Evolutionary conservation across 2,797 vertebrate genomes (phyloP).

Genomic region (Etheostoma perlongum): DNA sequence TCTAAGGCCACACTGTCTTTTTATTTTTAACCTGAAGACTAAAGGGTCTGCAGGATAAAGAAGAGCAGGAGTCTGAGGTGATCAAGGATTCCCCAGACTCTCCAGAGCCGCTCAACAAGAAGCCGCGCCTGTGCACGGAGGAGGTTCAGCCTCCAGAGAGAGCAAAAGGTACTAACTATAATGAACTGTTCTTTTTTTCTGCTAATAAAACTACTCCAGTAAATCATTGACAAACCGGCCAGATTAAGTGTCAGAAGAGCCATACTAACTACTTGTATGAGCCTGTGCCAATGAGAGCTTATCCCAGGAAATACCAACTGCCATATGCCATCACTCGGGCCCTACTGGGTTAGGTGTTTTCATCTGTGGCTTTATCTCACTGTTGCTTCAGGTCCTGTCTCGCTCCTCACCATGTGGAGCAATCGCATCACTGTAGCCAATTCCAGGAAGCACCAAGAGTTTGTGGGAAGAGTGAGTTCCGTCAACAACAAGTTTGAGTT

Average conservation of each 20-base stretch:
- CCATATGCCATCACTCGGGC: background rate
- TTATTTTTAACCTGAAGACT: slow-evolving; percentile 78
- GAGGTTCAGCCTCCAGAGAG: slow-evolving; percentile 91
- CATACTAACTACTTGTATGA: background rate
- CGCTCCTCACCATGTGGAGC: slow-evolving; percentile 95
- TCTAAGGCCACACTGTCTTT: background rate
- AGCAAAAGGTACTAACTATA: slow-evolving; percentile 88
- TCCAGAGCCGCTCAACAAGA: slow-evolving; percentile 97
- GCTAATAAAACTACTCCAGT: background rate
- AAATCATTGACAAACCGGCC: background rate
- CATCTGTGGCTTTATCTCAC: background rate
- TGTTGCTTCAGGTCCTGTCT: slow-evolving; percentile 90
- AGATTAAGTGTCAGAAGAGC: background rate
- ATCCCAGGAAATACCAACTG: background rate
- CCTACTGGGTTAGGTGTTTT: background rate
- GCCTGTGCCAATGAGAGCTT: background rate
- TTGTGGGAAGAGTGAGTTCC: slow-evolving; percentile 92
- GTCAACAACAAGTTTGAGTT: slow-evolving; percentile 96
- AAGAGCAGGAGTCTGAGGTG: slow-evolving; percentile 93
- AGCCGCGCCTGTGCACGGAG: slow-evolving; percentile 91
- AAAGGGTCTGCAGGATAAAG: slow-evolving; percentile 92
- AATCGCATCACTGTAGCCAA: slow-evolving; percentile 95
- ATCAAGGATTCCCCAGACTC: slow-evolving; percentile 99
- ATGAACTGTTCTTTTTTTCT: background rate
- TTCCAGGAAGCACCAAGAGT: slow-evolving; percentile 98